A percentile compares a stretch with the other conserved stretches of the same genome.
These are phyloP conservation scores for Drosophila buzzatii DNA, from an alignment of 2,888 invertebrate genomes.

Conservation along the genomic window DNA sequence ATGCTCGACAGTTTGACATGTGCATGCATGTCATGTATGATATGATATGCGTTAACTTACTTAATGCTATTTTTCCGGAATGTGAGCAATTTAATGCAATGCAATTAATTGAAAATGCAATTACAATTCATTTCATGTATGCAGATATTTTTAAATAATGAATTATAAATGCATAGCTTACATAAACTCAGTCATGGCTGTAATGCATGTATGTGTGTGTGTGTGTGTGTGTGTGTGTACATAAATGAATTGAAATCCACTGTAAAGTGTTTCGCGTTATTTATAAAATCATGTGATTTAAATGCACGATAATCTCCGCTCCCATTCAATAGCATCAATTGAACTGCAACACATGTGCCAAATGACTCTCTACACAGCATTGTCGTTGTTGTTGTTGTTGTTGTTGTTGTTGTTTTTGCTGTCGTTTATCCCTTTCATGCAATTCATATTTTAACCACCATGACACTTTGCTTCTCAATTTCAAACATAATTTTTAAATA, in stretches of 20 bases:
- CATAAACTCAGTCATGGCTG: conserved; percentile 15
- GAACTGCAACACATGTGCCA: conserved; percentile 51
- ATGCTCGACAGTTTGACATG: conserved; percentile 30
- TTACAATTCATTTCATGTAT: conserved; percentile 26
- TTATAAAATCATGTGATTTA: conserved; percentile 41
- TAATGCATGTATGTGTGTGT: conserved; percentile 2
- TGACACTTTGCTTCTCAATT: conserved; percentile 45
- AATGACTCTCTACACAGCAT: conserved; percentile 16
- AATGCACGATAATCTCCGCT: conserved; percentile 39
- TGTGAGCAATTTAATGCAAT: conserved; percentile 29
- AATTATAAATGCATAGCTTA: conserved; percentile 24
- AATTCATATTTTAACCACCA: conserved; percentile 45
- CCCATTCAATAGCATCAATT: conserved; percentile 46
- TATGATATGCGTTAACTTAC: conserved; percentile 19
- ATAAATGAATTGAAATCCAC: conserved; percentile 39
- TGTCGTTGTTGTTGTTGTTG: conserved; percentile 25
- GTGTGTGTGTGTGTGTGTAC: background rate
- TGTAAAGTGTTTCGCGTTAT: conserved; percentile 25
- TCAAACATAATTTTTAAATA: conserved; percentile 39
- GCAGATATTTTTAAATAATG: background rate
- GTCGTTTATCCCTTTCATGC: conserved; percentile 16
- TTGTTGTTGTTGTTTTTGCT: conserved; percentile 2
- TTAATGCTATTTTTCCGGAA: conserved; percentile 34
- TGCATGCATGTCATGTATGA: background rate
- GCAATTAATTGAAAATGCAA: conserved; percentile 44